Conservation (phyloP, 1,140 invertebrate species). For the Sesamia nonagrioides region DNA sequence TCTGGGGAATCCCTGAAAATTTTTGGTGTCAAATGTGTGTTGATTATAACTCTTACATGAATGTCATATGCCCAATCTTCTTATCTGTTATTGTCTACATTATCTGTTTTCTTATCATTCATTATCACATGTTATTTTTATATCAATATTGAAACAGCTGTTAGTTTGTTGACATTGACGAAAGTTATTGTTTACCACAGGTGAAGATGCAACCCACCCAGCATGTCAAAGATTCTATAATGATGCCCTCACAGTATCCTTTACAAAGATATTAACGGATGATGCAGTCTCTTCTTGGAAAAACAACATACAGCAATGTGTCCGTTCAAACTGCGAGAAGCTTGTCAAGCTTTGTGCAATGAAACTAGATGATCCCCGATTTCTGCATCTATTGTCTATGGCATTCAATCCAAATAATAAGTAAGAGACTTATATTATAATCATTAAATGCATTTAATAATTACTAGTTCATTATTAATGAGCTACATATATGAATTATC, state of each 20-base stretch:
- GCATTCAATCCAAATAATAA: constrained; percentile 97
- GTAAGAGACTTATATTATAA: constrained; percentile 85
- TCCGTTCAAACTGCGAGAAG: constrained; percentile 97
- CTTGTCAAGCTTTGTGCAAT: constrained; percentile 97
- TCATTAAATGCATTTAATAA: constrained; percentile 15
- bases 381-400: constrained; percentile 97
- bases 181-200: constrained; percentile 85
- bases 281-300: constrained; percentile 99
- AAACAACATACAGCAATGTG: constrained; percentile 98
- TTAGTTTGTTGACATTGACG: constrained; percentile 31
- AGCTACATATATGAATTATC: background rate
- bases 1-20: constrained; percentile 17
- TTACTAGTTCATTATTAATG: constrained; percentile 6
- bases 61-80: background rate
- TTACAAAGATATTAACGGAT: constrained; percentile 99
- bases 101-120: background rate
- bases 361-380: constrained; percentile 97
- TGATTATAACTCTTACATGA: background rate
- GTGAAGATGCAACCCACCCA: constrained; percentile 95
- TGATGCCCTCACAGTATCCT: constrained; percentile 97
- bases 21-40: background rate
- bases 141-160: constrained; percentile 20
- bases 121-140: constrained; percentile 29
- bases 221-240: constrained; percentile 98
- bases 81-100: background rate